These are phyloP conservation scores for Marcusenius ussheri DNA, from an alignment of 2,113 vertebrate genomes.

Conservation along the genomic window DNA sequence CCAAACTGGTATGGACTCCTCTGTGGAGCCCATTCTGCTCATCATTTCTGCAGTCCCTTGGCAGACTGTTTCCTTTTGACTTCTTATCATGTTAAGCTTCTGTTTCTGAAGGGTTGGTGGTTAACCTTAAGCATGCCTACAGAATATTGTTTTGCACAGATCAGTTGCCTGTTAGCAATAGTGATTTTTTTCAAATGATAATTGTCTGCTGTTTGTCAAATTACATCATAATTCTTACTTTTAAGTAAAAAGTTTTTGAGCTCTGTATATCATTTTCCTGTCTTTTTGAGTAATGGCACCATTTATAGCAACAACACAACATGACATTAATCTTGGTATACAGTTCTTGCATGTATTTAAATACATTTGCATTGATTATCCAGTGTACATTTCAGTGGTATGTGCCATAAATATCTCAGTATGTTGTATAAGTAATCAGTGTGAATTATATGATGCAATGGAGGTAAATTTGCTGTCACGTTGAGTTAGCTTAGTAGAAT, in stretches of 20 bases:
- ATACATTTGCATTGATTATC: neutral
- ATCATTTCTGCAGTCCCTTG: neutral
- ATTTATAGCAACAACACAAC: neutral
- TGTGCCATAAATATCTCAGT: neutral
- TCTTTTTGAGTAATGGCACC: neutral
- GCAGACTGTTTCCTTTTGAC: neutral
- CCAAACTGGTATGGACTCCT: neutral
- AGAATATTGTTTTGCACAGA: neutral
- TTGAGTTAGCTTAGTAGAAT: neutral
- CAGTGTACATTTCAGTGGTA: neutral
- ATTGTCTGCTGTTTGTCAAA: neutral
- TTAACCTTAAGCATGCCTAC: neutral
- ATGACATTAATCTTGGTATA: neutral
- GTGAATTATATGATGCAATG: neutral
- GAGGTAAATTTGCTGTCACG: neutral
- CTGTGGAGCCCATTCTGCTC: neutral
- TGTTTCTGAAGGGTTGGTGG: neutral
- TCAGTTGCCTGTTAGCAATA: neutral
- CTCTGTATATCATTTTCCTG: neutral
- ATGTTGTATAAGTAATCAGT: slow-evolving; percentile 1
- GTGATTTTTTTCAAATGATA: neutral
- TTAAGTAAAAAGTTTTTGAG: neutral
- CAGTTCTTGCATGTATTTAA: neutral
- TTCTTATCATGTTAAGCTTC: neutral
- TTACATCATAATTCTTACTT: neutral